These are phyloP conservation scores for Polylopha cassiicola DNA, from an alignment of 2,888 invertebrate species.

Conservation along the genomic window DNA sequence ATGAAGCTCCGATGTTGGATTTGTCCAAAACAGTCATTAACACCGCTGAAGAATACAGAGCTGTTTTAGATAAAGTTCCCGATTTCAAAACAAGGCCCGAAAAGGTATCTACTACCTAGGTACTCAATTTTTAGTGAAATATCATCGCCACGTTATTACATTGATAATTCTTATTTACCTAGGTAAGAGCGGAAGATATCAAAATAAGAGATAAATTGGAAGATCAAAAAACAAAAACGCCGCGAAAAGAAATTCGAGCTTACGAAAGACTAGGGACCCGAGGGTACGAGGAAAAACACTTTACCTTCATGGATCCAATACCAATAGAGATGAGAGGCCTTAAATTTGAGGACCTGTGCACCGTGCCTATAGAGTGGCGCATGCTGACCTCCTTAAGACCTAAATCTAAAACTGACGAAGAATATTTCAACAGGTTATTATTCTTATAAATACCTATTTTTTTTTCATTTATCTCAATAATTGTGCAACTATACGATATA, in stretches of 20 bases:
- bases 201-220: constrained; percentile 83
- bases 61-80: constrained; percentile 89
- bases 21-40: constrained; percentile 87
- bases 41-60: constrained; percentile 88
- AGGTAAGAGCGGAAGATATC: constrained; percentile 85
- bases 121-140: background rate
- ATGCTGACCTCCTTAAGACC: constrained; percentile 94
- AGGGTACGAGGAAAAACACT: constrained; percentile 75
- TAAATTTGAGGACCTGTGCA: constrained; percentile 86
- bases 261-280: constrained; percentile 80
- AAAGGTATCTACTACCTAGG: constrained; percentile 74
- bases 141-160: background rate
- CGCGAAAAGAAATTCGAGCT: constrained; percentile 82
- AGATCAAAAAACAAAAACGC: constrained; percentile 84
- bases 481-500: background rate
- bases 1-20: constrained; percentile 89
- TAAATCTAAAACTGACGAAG: constrained; percentile 89
- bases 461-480: background rate
- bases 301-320: constrained; percentile 83
- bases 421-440: constrained; percentile 86
- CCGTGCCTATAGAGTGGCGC: constrained; percentile 93
- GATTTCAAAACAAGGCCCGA: constrained; percentile 93
- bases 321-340: constrained; percentile 88
- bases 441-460: background rate
- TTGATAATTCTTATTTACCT: constrained; percentile 14